A percentile compares a stretch with the other conserved stretches of the same genome.
Evolutionary conservation across 2,888 invertebrate species (phyloP).

Genomic region (Acanthosoma haemorrhoidale): DNA sequence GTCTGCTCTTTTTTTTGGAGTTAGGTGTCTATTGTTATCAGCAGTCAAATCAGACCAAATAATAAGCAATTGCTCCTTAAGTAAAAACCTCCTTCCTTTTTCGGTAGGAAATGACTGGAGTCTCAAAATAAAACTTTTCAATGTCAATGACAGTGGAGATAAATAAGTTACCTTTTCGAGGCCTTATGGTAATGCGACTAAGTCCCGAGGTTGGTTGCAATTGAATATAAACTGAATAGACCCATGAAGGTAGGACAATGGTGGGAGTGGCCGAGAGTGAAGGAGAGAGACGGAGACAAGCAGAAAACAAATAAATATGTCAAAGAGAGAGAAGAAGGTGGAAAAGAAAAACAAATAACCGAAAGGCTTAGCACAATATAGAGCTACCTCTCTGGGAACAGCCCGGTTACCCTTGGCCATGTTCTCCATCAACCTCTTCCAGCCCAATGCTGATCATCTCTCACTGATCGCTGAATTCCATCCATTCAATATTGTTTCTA

Average conservation of each 20-base stretch:
- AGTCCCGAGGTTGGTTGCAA: neutral
- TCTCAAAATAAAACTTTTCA: too few species aligned
- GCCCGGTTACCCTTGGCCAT: neutral
- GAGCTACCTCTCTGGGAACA: neutral
- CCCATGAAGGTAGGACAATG: slow-evolving; percentile 5
- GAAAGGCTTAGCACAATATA: slow-evolving; percentile 7
- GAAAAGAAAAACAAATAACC: slow-evolving; percentile 13
- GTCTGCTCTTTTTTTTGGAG: too few species aligned
- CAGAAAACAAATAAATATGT: slow-evolving; percentile 10
- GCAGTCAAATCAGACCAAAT: too few species aligned
- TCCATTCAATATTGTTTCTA: too few species aligned
- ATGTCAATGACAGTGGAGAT: too few species aligned
- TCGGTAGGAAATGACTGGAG: too few species aligned
- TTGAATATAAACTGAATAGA: slow-evolving; percentile 9
- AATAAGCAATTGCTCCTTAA: too few species aligned
- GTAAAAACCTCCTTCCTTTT: too few species aligned
- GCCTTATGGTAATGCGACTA: neutral
- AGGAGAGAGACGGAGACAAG: slow-evolving; percentile 5
- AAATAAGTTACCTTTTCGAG: slow-evolving; percentile 1
- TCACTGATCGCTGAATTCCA: too few species aligned
- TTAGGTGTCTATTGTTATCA: too few species aligned
- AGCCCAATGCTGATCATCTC: too few species aligned
- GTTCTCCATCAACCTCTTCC: neutral
- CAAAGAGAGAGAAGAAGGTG: slow-evolving; percentile 3
- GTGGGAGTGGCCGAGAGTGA: slow-evolving; percentile 5